Base-by-base conservation (phyloP, 2,113 vertebrate genomes). In the Ifrita kowaldi region DNA sequence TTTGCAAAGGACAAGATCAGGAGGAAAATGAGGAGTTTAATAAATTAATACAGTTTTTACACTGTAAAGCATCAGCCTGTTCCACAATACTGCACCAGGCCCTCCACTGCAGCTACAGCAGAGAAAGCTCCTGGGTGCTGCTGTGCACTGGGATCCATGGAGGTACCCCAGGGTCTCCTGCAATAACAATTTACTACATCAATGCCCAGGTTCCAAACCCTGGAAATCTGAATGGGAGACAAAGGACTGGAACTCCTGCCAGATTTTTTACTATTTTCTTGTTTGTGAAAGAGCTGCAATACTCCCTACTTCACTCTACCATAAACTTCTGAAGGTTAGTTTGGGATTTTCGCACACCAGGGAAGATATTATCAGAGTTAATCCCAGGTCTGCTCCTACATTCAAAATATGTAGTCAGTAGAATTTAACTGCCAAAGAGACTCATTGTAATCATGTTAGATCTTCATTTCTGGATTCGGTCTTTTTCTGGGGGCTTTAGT, bases 111-210 rank as follows among this genome's bases (percentile, higher is more conserved):
- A 22, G 18, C 24, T 7, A 7, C 3, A 3, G 42, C 80, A 86
- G 44, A 50, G 39, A 28, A 21, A 57, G 41, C n/a, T 74, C 50
- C 78, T 13, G 67, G 49, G 4, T 44, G 56, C 39, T 88, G 56
- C 68, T 9, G 23, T 3, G 28, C 76, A 10, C 18, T 1, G 0
- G 57, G 50, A 49, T 21, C 59, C 7, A 0, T 4, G 28, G 50
- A 44, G 46, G 5, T 10, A 17, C 4, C 41, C 41, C 73, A 35
- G 76, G 9, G 22, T 35, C 74, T 84, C 69, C 60, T 56, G 12
- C 33, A 64, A 28, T 1, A 67, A 55, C 47, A 18, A 76, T 57
- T 74, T 7, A 21, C 24, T 22, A 3, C 8, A 9, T 17, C 35
- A 50, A 17, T 2, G 7, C 14, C 53, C 64, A 55, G 18, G 7